Conservation (phyloP, 2,113 vertebrate species). For the Callospermophilus lateralis region DNA sequence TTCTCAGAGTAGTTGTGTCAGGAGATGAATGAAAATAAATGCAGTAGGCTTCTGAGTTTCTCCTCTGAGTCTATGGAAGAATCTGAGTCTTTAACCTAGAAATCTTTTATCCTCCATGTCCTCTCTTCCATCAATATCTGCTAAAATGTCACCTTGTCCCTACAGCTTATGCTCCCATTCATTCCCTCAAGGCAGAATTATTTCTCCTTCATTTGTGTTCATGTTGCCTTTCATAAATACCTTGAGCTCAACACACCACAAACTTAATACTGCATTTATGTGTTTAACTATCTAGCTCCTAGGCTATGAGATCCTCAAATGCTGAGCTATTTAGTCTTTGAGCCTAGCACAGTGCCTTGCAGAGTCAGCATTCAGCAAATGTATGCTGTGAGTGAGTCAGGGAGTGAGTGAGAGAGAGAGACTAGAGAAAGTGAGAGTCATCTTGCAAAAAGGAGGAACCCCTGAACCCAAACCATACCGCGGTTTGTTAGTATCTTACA, state of each 20-base stretch:
- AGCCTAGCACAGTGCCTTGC: background rate
- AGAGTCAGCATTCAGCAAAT: background rate
- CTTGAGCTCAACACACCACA: background rate
- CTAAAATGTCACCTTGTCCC: background rate
- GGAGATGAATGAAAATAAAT: background rate
- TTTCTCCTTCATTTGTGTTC: background rate
- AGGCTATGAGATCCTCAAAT: background rate
- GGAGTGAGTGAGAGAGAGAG: background rate
- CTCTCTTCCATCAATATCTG: background rate
- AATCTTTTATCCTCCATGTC: background rate
- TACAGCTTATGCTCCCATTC: background rate
- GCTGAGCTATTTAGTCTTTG: background rate
- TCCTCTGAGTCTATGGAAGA: background rate
- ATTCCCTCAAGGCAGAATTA: background rate
- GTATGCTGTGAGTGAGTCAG: background rate
- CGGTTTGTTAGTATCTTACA: background rate
- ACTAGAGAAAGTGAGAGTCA: background rate
- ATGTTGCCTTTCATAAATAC: background rate
- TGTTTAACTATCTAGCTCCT: background rate
- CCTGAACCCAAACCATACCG: background rate
- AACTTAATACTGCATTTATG: background rate
- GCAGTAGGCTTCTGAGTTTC: background rate
- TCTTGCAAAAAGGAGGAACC: background rate
- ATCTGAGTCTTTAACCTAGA: background rate
- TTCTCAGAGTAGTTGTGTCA: background rate